Conservation (phyloP, 1,140 invertebrate genomes). For the Hesperophylax magnus region DNA sequence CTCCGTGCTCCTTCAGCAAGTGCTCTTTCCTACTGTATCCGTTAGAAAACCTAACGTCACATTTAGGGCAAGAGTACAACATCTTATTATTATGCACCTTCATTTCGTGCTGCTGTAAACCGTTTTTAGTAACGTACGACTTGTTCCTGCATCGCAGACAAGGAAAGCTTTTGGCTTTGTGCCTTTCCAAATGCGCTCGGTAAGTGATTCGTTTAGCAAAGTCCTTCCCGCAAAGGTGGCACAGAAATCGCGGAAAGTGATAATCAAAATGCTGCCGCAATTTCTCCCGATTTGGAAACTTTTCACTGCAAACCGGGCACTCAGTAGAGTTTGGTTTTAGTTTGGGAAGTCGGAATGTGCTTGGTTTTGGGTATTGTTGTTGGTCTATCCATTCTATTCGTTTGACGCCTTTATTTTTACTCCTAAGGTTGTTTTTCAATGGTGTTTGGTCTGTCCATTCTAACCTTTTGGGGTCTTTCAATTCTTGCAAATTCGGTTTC, state of each 20-base stretch:
- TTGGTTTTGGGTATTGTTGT: background rate
- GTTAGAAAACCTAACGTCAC: background rate
- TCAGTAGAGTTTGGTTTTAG: background rate
- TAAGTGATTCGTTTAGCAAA: background rate
- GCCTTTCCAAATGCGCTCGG: background rate
- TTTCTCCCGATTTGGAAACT: background rate
- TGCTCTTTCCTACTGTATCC: background rate
- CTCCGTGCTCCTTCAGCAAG: background rate
- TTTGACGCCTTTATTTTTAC: background rate
- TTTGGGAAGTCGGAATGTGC: background rate
- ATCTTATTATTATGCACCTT: background rate
- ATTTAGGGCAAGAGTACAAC: background rate
- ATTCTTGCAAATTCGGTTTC: background rate
- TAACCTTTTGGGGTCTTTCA: background rate
- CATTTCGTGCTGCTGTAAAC: background rate
- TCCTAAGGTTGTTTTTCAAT: background rate
- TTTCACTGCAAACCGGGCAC: constrained; percentile 4
- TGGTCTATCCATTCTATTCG: constrained; percentile 12
- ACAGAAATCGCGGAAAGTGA: background rate
- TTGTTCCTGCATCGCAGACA: background rate
- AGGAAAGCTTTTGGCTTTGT: background rate
- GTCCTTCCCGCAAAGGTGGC: background rate
- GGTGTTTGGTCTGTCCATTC: background rate
- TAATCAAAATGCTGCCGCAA: background rate
- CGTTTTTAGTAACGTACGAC: background rate